Evolutionary conservation across 2,888 invertebrate genomes (phyloP), one percentile per base, ranked within the genome.

Genomic region (Sesamia inferens): DNA sequence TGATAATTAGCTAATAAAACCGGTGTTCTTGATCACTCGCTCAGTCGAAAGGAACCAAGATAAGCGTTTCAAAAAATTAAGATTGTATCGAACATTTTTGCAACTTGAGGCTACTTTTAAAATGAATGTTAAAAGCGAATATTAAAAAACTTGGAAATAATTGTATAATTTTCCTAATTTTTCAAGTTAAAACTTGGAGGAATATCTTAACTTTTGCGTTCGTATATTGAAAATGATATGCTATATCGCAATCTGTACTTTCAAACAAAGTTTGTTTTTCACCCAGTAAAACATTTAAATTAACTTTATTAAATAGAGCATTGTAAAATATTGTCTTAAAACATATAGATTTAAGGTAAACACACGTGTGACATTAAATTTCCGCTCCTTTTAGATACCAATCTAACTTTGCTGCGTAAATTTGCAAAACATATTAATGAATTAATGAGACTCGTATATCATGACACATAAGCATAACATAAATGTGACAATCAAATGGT

Each of bases 1-100:
- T 83, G 84, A 88, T 90, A 90, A 92, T 91, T 90, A 91, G 83
- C 85, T 80, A 79, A 88, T 88, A 86, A 88, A 89, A 88, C 89
- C 86, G 85, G 88, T 88, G 72, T 62, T 87, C 71, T 64, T 76
- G 73, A 80, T 76, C 75, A 81, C 88, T 79, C 71, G 19, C 58
- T 59, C 74, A 80, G 71, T 80, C 71, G 79, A 82, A 83, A 85
- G 78, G 81, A 77, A 82, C 42, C 65, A n/a, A 80, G 63, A 71
- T 62, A 81, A 51, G 59, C 63, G 62, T 75, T 81, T 78, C 65
- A 55, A 81, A 63, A 78, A 84, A 79, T 75, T 71, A 71, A 74
- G 77, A 81, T 79, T 82, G 79, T 58, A 78, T 68, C 64, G 72
- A 71, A 74, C n/a, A 59, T 75, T 79, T 82, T 84, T 82, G 75